A percentile compares a stretch with the other conserved stretches of the same genome.
These are phyloP conservation scores for Pimpla rufipes DNA, from an alignment of 2,888 invertebrate species.

Conservation along the genomic window DNA sequence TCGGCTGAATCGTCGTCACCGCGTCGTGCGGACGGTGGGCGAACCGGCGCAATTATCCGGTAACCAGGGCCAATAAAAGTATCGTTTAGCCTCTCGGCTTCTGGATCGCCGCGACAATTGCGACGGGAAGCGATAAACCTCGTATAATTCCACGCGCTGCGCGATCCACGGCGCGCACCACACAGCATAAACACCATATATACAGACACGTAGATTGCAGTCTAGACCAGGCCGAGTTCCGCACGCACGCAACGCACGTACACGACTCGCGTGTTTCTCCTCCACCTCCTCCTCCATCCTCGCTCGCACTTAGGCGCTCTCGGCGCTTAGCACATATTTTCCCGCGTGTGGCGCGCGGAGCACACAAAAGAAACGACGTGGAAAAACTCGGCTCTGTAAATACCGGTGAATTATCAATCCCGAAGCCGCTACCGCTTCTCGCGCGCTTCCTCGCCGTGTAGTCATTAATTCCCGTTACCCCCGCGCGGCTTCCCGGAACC, in stretches of 20 bases:
- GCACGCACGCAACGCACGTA: conserved; percentile 23
- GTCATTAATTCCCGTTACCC: conserved; percentile 60
- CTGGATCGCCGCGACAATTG: conserved; percentile 76
- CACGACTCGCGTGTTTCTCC: conserved; percentile 2
- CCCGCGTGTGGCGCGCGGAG: neutral
- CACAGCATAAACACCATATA: neutral
- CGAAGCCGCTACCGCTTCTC: conserved; percentile 24
- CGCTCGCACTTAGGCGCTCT: conserved; percentile 15
- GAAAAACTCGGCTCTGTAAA: conserved; percentile 44
- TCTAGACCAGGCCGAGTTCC: conserved; percentile 12
- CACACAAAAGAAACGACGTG: conserved; percentile 5
- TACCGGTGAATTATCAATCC: conserved; percentile 64
- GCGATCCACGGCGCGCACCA: conserved; percentile 1
- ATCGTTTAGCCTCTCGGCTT: conserved; percentile 79
- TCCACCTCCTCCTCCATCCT: conserved; percentile 1
- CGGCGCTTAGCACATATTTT: conserved; percentile 36
- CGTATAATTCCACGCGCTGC: conserved; percentile 66
- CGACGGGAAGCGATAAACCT: conserved; percentile 75
- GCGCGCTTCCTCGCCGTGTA: conserved; percentile 36
- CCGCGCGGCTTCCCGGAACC: conserved; percentile 46
- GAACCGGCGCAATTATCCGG: conserved; percentile 79
- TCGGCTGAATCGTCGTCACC: conserved; percentile 19
- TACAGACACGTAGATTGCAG: conserved; percentile 4
- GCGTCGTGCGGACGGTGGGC: conserved; percentile 71
- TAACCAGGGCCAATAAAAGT: conserved; percentile 80